phyloP scores from a whole-genome alignment of 2,113 vertebrate genomes.

The Anoplopoma fimbria region DNA sequence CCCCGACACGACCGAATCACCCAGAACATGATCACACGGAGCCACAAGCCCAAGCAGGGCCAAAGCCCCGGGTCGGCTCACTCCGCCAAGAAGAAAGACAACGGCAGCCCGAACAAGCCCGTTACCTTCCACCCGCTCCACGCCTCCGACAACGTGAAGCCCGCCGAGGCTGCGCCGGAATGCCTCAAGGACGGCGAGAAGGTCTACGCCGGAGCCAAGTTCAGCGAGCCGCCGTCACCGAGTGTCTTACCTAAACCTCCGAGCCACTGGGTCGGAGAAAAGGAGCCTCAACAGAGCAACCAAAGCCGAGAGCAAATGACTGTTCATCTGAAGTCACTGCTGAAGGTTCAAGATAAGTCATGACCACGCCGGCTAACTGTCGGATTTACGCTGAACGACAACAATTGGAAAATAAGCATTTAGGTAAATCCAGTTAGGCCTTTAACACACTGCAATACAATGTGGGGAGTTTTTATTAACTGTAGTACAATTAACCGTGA shows the following conservation, averaged over 20 bases:
- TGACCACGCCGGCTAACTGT: slow-evolving; percentile 39
- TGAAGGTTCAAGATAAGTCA: slow-evolving; percentile 89
- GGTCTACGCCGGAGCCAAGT: slow-evolving; percentile 94
- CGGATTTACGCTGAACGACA: too few species aligned
- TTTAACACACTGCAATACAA: slow-evolving; percentile 82
- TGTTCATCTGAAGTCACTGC: slow-evolving; percentile 92
- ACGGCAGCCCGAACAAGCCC: slow-evolving; percentile 82
- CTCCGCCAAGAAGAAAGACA: slow-evolving; percentile 82
- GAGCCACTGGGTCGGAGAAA: slow-evolving; percentile 92
- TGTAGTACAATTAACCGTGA: slow-evolving; percentile 58
- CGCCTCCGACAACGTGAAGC: slow-evolving; percentile 82
- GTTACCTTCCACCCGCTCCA: slow-evolving; percentile 74
- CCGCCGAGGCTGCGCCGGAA: slow-evolving; percentile 72
- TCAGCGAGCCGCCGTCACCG: slow-evolving; percentile 95
- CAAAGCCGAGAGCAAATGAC: slow-evolving; percentile 91
- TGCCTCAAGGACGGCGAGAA: slow-evolving; percentile 87
- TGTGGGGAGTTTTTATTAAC: slow-evolving; percentile 73
- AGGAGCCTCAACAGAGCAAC: slow-evolving; percentile 78
- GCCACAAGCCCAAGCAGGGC: slow-evolving; percentile 85
- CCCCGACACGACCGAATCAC: slow-evolving; percentile 84
- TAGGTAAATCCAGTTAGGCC: slow-evolving; percentile 10
- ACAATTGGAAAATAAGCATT: slow-evolving; percentile 11
- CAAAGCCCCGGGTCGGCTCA: slow-evolving; percentile 64
- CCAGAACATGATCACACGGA: slow-evolving; percentile 74
- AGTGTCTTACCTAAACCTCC: slow-evolving; percentile 96